Base-by-base conservation (phyloP, 2,888 invertebrate genomes). In the Mechanitis messenoides region DNA sequence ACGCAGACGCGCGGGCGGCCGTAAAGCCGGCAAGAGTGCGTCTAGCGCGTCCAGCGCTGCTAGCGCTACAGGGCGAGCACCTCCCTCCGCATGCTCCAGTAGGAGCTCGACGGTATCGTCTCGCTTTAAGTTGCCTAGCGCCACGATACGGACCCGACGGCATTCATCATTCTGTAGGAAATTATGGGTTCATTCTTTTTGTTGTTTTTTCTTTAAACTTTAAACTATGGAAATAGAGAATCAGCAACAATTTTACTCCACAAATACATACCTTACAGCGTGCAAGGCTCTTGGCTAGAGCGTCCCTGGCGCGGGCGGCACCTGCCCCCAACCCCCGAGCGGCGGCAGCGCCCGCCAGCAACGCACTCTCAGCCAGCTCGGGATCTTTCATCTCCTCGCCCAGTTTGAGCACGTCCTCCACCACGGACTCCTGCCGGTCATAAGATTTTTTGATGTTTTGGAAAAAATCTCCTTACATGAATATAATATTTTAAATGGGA, bases 81-180 rank as follows among this genome's bases (percentile, higher is more conserved):
- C 65, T n/a, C 65, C 59, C 69, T 64, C 74, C 45, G 78, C 82
- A 68, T 72, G 73, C 65, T 68, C 57, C 66, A 80, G 72, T 71
- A 82, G 73, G 71, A 71, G 60, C 60, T 73, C 77, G 38, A 67
- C 71, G 45, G 70, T 56, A 70, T 75, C 80, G n/a, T 69, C 74
- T 73, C 74, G 74, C 47, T 75, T 77, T 76, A 80, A 71, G 76
- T 78, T 77, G 69, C 74, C 84, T 55, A 85, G 76, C 70, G 85
- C 84, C 31, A n/a, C 50, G 28, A 50, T 31, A 9, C 69, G 70
- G 65, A 63, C 61, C 56, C 67, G 73, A 57, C 77, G 74, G 60
- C 84, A 80, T 12, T 59, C 62, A 50, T 72, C 77, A 47, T 75
- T 77, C 72, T 73, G 67, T 38, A 46, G 6, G 20, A 4, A 2